These are phyloP conservation scores for Olivierus martensii DNA, from an alignment of 1,140 invertebrate species.

Conservation along the genomic window DNA sequence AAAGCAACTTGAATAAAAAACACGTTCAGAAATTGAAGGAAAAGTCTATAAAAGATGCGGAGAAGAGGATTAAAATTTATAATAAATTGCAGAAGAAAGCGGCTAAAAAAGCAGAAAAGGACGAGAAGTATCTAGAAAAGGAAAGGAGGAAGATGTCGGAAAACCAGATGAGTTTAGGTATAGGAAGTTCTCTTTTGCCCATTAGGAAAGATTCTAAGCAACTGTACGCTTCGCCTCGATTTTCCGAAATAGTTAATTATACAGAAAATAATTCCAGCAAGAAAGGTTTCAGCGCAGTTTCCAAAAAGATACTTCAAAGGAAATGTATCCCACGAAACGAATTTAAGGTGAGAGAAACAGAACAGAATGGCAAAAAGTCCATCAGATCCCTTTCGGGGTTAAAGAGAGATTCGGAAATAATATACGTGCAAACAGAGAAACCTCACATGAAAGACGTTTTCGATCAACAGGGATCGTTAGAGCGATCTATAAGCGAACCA, in stretches of 20 bases:
- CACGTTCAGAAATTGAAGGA: constrained; percentile 37
- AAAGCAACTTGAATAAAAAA: constrained; percentile 59
- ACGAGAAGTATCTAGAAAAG: constrained; percentile 53
- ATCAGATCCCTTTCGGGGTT: constrained; percentile 63
- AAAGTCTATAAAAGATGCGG: constrained; percentile 55
- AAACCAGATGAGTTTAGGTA: background rate
- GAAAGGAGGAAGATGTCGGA: constrained; percentile 4
- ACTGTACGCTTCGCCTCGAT: constrained; percentile 15
- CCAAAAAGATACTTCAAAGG: background rate
- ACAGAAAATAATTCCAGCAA: background rate
- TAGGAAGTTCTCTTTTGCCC: background rate
- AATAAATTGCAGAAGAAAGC: constrained; percentile 68
- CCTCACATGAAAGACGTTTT: constrained; percentile 20
- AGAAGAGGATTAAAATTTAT: constrained; percentile 67
- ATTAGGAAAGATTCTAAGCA: constrained; percentile 10
- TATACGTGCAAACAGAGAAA: constrained; percentile 48
- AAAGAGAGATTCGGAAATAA: constrained; percentile 65
- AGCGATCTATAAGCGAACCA: constrained; percentile 50
- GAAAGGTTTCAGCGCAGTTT: background rate
- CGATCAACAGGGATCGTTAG: constrained; percentile 11
- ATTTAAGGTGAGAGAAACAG: constrained; percentile 44
- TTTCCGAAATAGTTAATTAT: constrained; percentile 22
- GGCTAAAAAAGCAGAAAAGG: constrained; percentile 53
- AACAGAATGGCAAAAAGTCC: constrained; percentile 57
- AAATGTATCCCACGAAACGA: constrained; percentile 14